Evolutionary conservation across 2,888 invertebrate species (phyloP).

Genomic region (Drosophila rellima): DNA sequence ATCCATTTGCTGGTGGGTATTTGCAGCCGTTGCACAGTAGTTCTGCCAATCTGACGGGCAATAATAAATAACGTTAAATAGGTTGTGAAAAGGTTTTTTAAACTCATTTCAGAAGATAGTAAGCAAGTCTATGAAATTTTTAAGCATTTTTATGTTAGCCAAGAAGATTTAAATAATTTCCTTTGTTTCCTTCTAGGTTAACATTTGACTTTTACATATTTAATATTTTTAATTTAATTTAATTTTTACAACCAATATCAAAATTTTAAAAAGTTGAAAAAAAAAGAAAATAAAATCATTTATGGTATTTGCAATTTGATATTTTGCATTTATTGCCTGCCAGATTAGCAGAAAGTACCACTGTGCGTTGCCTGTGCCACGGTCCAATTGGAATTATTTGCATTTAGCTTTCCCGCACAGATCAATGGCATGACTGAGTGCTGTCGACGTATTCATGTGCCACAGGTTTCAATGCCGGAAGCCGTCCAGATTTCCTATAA

Average conservation of each 20-base stretch:
- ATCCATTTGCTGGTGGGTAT: constrained; percentile 72
- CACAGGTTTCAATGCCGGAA: constrained; percentile 72
- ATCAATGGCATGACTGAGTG: constrained; percentile 72
- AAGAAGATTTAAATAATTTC: no score
- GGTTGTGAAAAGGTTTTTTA: no score
- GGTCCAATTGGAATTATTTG: constrained; percentile 44
- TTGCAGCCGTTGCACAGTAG: constrained; percentile 14
- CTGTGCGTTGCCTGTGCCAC: constrained; percentile 8
- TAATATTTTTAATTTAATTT: background rate
- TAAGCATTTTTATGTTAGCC: no score
- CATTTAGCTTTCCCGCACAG: constrained; percentile 47
- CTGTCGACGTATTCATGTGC: constrained; percentile 61
- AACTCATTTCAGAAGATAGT: no score
- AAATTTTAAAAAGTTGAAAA: background rate
- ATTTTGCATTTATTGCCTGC: no score
- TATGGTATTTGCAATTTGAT: background rate
- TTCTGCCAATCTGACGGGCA: background rate
- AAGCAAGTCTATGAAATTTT: no score
- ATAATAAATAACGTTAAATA: no score
- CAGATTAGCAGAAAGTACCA: background rate
- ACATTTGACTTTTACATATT: no score
- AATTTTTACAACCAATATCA: background rate
- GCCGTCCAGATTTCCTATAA: constrained; percentile 58
- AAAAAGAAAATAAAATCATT: background rate
- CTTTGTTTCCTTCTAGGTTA: no score